phyloP scores from a whole-genome alignment of 2,888 invertebrate genomes.

The Standfussiana lucernea region DNA sequence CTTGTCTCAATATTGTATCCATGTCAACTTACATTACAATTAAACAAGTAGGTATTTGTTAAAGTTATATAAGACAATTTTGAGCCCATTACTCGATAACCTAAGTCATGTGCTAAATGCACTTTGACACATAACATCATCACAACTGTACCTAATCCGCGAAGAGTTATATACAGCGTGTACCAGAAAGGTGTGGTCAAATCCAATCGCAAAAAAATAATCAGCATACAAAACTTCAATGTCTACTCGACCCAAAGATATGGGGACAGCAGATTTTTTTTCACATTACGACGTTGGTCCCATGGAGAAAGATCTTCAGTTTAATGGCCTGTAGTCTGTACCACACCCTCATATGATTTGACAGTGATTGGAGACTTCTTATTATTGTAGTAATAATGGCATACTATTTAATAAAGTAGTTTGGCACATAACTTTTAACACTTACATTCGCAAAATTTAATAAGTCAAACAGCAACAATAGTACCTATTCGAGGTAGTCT shows the following conservation, averaged over 20 bases:
- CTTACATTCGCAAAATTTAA: not conserved
- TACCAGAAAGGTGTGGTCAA: not conserved
- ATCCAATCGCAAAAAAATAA: not conserved
- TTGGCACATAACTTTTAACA: not conserved
- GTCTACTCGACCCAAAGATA: not conserved
- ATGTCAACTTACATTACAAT: not conserved
- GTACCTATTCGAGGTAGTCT: not conserved
- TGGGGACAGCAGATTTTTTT: not conserved
- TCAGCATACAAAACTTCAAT: not conserved
- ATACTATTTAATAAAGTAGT: not conserved
- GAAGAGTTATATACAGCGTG: not conserved
- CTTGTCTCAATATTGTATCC: not conserved
- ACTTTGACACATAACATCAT: not conserved
- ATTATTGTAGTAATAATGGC: not conserved
- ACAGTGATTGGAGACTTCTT: constrained; percentile 3
- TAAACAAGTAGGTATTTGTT: not conserved
- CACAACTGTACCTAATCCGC: not conserved
- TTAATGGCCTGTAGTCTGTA: not conserved
- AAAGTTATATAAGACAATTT: not conserved
- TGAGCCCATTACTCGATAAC: not conserved
- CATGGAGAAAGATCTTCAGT: not conserved
- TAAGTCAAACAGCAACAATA: not conserved
- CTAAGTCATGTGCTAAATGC: not conserved
- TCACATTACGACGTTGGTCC: not conserved
- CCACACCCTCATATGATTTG: not conserved